These are phyloP conservation scores for Amphibalanus amphitrite DNA, from an alignment of 1,140 invertebrate genomes.

Conservation along the genomic window DNA sequence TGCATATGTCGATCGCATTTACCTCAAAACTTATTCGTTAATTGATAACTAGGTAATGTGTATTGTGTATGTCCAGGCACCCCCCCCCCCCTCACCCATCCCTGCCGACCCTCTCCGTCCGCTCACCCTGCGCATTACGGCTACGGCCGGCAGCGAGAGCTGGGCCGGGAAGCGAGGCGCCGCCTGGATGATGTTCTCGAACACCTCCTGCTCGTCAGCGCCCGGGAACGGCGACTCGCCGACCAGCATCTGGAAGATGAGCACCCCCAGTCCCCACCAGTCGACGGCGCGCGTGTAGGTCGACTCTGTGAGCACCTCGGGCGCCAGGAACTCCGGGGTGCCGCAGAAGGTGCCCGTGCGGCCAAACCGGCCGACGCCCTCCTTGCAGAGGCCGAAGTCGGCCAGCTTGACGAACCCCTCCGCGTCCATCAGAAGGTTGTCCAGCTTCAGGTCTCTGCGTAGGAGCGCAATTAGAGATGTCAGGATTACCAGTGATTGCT, in stretches of 20 bases:
- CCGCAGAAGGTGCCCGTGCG: constrained; percentile 96
- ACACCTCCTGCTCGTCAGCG: constrained; percentile 99
- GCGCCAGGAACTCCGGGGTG: constrained; percentile 96
- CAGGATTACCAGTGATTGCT: too few species aligned
- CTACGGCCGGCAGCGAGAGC: constrained; percentile 90
- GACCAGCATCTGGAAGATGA: constrained; percentile 99
- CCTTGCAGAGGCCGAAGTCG: constrained; percentile 98
- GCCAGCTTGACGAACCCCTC: constrained; percentile 99
- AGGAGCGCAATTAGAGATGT: constrained; percentile 26
- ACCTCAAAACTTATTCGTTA: too few species aligned
- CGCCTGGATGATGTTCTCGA: constrained; percentile 99
- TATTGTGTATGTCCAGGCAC: too few species aligned
- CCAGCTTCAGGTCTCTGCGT: constrained; percentile 86
- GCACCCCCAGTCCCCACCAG: constrained; percentile 98
- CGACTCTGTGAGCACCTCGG: constrained; percentile 95
- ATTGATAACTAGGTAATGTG: too few species aligned
- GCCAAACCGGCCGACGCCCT: constrained; percentile 97
- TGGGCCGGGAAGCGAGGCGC: constrained; percentile 97
- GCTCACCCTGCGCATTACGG: constrained; percentile 90
- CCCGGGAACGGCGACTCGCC: constrained; percentile 99
- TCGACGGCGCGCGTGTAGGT: constrained; percentile 97
- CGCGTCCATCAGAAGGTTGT: constrained; percentile 91
- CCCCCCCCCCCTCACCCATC: too few species aligned
- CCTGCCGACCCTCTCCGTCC: too few species aligned
- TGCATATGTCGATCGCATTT: too few species aligned